Evolutionary conservation across 1,140 invertebrate species (phyloP).

Genomic region (Palaemon carinicauda): DNA sequence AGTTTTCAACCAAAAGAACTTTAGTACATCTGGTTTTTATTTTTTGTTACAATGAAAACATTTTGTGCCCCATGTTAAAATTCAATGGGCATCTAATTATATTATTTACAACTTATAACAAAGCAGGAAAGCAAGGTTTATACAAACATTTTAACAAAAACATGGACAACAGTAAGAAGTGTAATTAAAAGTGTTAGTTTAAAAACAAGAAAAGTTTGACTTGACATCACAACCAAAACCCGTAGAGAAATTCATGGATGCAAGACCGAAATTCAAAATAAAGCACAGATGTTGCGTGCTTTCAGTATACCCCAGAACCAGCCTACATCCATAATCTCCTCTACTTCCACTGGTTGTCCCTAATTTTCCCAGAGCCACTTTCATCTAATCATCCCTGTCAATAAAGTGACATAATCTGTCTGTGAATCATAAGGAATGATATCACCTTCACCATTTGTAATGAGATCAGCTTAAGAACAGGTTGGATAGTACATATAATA

Average conservation of each 20-base stretch:
- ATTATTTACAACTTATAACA: slow-evolving; percentile 57
- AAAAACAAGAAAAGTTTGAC: neutral
- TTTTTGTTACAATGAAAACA: slow-evolving; percentile 18
- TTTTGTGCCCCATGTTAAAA: slow-evolving; percentile 40
- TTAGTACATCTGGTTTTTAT: slow-evolving; percentile 49
- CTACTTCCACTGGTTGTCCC: neutral
- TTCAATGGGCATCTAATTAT: slow-evolving; percentile 33
- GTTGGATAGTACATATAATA: neutral
- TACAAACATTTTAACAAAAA: slow-evolving; percentile 26
- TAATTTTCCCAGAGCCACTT: slow-evolving; percentile 35
- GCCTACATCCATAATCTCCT: neutral
- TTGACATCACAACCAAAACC: neutral
- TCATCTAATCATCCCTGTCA: neutral
- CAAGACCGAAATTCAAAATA: slow-evolving; percentile 13
- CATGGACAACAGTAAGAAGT: slow-evolving; percentile 39
- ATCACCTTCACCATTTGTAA: neutral
- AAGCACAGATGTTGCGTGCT: slow-evolving; percentile 18
- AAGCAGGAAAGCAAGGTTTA: slow-evolving; percentile 49
- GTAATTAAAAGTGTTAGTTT: slow-evolving; percentile 20
- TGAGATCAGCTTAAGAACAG: slow-evolving; percentile 8
- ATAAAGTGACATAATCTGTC: neutral
- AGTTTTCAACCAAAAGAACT: slow-evolving; percentile 47
- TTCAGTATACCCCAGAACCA: slow-evolving; percentile 42
- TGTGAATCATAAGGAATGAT: slow-evolving; percentile 17
- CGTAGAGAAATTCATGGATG: neutral